These are phyloP conservation scores for Amia ocellicauda DNA, from an alignment of 2,113 vertebrate genomes.

Conservation along the genomic window DNA sequence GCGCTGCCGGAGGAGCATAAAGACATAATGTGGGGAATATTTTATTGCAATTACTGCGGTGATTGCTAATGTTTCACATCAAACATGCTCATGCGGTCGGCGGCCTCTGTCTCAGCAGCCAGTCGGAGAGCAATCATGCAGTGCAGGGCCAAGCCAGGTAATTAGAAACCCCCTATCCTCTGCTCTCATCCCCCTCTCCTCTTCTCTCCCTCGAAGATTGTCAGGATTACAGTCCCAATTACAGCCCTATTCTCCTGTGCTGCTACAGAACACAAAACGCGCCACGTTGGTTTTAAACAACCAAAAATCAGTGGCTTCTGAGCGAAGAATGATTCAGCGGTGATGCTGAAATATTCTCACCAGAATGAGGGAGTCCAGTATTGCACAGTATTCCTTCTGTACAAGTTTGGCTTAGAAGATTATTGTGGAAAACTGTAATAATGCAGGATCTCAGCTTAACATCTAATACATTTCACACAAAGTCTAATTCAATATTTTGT, in stretches of 20 bases:
- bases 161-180: neutral
- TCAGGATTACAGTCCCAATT: neutral
- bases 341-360: neutral
- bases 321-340: neutral
- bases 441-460: neutral
- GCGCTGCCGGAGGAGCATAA: neutral
- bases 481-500: too few relatives aligned
- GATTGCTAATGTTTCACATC: slow-evolving; percentile 6
- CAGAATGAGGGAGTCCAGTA: neutral
- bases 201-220: neutral
- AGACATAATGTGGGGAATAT: slow-evolving; percentile 10
- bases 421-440: neutral
- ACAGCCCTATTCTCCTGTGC: neutral
- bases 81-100: neutral
- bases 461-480: too few relatives aligned
- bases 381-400: neutral
- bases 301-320: neutral
- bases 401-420: neutral
- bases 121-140: neutral
- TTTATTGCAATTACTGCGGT: slow-evolving; percentile 9
- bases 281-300: neutral
- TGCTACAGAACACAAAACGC: neutral
- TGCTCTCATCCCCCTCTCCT: neutral
- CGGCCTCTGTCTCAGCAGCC: neutral
- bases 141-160: neutral